phyloP scores from a whole-genome alignment of 2,888 invertebrate genomes.

The Metellina segmentata region DNA sequence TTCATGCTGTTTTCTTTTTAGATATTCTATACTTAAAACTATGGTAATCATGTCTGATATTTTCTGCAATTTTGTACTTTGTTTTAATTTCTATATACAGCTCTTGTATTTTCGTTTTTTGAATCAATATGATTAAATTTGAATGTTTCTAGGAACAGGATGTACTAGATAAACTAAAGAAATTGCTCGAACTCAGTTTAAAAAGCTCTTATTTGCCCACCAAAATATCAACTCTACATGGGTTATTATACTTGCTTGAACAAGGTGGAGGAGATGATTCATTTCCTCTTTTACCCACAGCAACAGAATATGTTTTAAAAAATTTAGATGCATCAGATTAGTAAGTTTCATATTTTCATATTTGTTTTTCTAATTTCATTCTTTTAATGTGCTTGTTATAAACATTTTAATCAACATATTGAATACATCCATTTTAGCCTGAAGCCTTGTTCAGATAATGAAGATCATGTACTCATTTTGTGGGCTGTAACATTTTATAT shows the following conservation, averaged over 20 bases:
- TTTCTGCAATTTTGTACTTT: no score
- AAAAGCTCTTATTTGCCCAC: slow-evolving; percentile 85
- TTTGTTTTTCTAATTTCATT: neutral
- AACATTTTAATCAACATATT: neutral
- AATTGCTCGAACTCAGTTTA: slow-evolving; percentile 84
- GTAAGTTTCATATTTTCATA: slow-evolving; percentile 78
- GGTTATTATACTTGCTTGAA: slow-evolving; percentile 86
- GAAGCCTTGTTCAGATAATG: slow-evolving; percentile 80
- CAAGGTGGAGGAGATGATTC: slow-evolving; percentile 80
- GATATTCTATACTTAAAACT: no score
- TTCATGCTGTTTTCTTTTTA: no score
- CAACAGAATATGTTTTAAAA: slow-evolving; percentile 81
- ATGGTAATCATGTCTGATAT: no score
- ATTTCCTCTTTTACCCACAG: slow-evolving; percentile 80
- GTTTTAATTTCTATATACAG: no score
- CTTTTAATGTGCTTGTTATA: neutral
- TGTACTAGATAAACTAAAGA: slow-evolving; percentile 84
- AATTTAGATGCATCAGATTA: slow-evolving; percentile 80
- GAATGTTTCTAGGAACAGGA: slow-evolving; percentile 83
- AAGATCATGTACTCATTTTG: slow-evolving; percentile 86
- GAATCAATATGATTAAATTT: no score
- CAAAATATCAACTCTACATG: slow-evolving; percentile 85
- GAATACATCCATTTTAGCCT: slow-evolving; percentile 7
- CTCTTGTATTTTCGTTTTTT: no score
- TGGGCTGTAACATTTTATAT: slow-evolving; percentile 90